These are phyloP conservation scores for Thunnus thynnus DNA, from an alignment of 2,113 vertebrate genomes.

Conservation along the genomic window DNA sequence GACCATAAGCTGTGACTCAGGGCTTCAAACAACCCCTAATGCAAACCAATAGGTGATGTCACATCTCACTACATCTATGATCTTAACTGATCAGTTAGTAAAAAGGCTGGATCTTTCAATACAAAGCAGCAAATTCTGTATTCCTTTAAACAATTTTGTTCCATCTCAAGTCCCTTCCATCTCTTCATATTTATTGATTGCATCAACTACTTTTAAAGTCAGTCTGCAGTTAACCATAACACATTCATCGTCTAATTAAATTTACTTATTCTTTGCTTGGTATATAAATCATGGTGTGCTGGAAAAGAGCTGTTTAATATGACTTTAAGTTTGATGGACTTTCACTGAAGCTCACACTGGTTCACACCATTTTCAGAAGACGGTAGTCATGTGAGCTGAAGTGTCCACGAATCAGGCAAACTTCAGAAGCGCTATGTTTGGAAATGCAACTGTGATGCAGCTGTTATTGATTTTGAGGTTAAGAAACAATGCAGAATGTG, in stretches of 20 bases:
- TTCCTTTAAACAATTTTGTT: too few relatives aligned
- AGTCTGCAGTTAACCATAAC: neutral
- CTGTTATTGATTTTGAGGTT: slow-evolving; percentile 60
- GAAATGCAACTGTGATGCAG: slow-evolving; percentile 50
- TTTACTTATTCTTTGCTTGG: neutral
- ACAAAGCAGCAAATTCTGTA: too few relatives aligned
- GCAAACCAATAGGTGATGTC: too few relatives aligned
- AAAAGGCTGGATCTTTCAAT: neutral
- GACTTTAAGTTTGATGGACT: neutral
- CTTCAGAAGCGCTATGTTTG: slow-evolving; percentile 39
- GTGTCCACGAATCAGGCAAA: slow-evolving; percentile 28
- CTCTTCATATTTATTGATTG: too few relatives aligned
- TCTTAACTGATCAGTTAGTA: neutral
- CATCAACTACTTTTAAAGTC: too few relatives aligned
- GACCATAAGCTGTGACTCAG: too few relatives aligned
- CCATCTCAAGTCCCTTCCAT: too few relatives aligned
- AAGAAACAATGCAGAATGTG: slow-evolving; percentile 28
- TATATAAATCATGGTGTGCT: neutral
- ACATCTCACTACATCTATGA: too few relatives aligned
- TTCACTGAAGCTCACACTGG: neutral
- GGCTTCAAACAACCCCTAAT: too few relatives aligned
- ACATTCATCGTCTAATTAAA: neutral
- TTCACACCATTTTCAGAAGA: slow-evolving; percentile 11
- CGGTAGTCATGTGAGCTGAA: neutral
- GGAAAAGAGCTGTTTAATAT: neutral